A percentile compares a stretch with the other conserved stretches of the same genome.
Evolutionary conservation across 2,888 invertebrate species (phyloP).

Genomic region (Fabriciana adippe): DNA sequence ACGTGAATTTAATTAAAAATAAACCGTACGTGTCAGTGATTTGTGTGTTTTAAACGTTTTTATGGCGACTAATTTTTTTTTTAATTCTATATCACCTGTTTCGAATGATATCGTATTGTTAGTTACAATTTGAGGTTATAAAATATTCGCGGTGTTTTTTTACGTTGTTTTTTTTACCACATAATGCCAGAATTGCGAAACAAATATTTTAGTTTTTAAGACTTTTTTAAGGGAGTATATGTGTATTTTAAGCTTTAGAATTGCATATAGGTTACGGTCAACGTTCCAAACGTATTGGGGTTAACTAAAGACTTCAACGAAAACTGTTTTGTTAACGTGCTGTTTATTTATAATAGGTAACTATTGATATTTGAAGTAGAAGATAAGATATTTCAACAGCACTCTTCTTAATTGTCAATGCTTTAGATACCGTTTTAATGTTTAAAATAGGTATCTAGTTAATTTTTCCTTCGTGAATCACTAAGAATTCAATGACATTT

Average conservation of each 20-base stretch:
- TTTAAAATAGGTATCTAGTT: too few relatives aligned
- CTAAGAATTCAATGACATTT: too few relatives aligned
- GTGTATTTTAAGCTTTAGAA: conserved; percentile 13
- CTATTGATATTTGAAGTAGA: conserved; percentile 16
- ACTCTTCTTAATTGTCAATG: conserved; percentile 3
- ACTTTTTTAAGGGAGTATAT: conserved; percentile 7
- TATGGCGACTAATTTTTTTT: conserved; percentile 47
- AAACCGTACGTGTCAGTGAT: conserved; percentile 70
- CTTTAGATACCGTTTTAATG: not conserved
- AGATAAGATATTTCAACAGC: conserved; percentile 16
- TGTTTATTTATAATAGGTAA: conserved; percentile 27
- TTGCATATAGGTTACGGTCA: conserved; percentile 54
- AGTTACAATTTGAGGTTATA: conserved; percentile 54
- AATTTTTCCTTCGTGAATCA: too few relatives aligned
- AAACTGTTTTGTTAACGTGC: conserved; percentile 30
- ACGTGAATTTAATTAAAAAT: conserved; percentile 65
- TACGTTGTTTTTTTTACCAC: conserved; percentile 49
- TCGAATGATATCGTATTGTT: conserved; percentile 6
- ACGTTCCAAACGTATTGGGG: conserved; percentile 46
- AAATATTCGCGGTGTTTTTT: conserved; percentile 54
- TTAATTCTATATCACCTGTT: not conserved
- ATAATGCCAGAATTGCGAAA: conserved; percentile 59
- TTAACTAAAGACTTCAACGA: conserved; percentile 60
- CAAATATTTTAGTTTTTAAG: conserved; percentile 43
- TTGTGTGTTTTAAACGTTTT: conserved; percentile 55